phyloP scores from a whole-genome alignment of 2,888 invertebrate genomes.

The Alcis repandata region DNA sequence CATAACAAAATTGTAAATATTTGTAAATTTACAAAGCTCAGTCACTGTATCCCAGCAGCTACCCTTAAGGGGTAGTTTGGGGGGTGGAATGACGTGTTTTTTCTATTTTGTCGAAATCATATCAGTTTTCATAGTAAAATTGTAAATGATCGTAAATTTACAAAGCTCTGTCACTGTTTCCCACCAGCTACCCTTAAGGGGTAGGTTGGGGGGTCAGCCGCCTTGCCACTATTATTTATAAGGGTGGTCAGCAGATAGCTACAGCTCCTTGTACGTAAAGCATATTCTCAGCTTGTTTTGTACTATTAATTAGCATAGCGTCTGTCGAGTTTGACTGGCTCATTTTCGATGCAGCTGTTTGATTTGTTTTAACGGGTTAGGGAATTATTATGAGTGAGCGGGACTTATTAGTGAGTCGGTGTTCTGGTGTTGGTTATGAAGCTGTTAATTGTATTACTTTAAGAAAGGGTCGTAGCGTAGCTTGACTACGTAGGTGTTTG shows the following conservation, averaged over 20 bases:
- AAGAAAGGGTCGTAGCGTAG: too few species aligned
- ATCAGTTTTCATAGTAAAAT: too few species aligned
- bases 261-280: conserved; percentile 64
- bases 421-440: background rate
- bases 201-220: conserved; percentile 70
- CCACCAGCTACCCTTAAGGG: conserved; percentile 69
- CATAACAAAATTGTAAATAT: too few species aligned
- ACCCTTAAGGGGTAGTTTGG: too few species aligned
- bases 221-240: conserved; percentile 86
- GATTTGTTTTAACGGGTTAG: conserved; percentile 14
- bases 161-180: conserved; percentile 15
- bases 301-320: conserved; percentile 69
- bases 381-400: conserved; percentile 2
- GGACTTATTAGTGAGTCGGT: background rate
- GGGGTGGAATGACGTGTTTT: too few species aligned
- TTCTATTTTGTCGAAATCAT: too few species aligned
- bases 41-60: too few species aligned
- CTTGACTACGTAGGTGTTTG: too few species aligned
- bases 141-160: background rate
- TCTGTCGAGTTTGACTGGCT: conserved; percentile 46
- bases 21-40: too few species aligned
- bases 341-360: conserved; percentile 47
- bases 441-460: too few species aligned
- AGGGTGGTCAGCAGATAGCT: conserved; percentile 83
- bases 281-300: conserved; percentile 76